Base-by-base conservation (phyloP, 2,113 vertebrate species). In the Origma solitaria region DNA sequence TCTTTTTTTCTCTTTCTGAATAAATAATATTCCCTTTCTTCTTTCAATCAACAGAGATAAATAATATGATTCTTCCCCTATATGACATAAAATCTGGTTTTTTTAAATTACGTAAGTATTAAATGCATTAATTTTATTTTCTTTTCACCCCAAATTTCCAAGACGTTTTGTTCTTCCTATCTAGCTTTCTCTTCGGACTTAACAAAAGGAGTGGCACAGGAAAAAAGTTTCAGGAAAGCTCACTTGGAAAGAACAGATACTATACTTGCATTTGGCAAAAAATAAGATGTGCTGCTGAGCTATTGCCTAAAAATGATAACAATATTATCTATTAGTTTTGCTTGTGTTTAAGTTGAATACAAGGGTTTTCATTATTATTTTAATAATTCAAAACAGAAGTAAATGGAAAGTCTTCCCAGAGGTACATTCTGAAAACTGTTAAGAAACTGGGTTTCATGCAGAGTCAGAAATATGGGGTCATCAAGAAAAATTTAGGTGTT, bases 121-220 rank as follows among this genome's bases (percentile, higher is more conserved):
- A 77, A 83, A 61, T 37, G 6, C 24, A 16, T 57, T 61, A 0
- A 49, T 81, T 64, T 40, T 27, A 23, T 50, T 79, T 69, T 94
- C 4, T 66, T 14, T 49, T 58, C 6, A 17, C 3, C 4, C 1
- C 25, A 40, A 27, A 72, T 51, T 85, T 82, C 19, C 17, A 76
- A 50, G 68, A 13, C 0, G 0, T 40, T 64, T 72, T 77, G 4
- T 31, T 54, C 11, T 72, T 65, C 24, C 11, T 72, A 25, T 21
- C 15, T 2, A 54, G 6, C 4, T 50, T 83, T 82, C 37, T 42
- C 8, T 75, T 83, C 18, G 44, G 15, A 80, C 11, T 57, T 80
- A 50, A 64, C 15, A 61, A 61, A 77, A 92, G 5, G 23, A 76
- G 4, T 28, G 8, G 3, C 6, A 68, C 14, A 56, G 11, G 9